These are phyloP conservation scores for zebrafish (Danio rerio) DNA, from an alignment of 2,113 vertebrate species.

Conservation along the genomic window GRCz12tu NC_133189.1:31095001-31095500, in stretches of 20 bases:
- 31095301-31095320: slow-evolving; percentile 48
- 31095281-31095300: slow-evolving; percentile 52
- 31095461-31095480: background rate
- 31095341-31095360: background rate
- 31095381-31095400: slow-evolving; percentile 18
- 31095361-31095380: background rate
- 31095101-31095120: slow-evolving; percentile 34
- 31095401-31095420: background rate
- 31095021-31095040: slow-evolving; percentile 53
- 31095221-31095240: slow-evolving; percentile 61
- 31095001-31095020: slow-evolving; percentile 55
- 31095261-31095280: slow-evolving; percentile 66
- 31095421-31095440: background rate
- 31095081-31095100: slow-evolving; percentile 52
- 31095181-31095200: slow-evolving; percentile 60
- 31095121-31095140: slow-evolving; percentile 41
- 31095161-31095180: slow-evolving; percentile 64
- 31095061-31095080: slow-evolving; percentile 62
- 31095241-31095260: slow-evolving; percentile 74
- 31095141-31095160: slow-evolving; percentile 61
- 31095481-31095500: background rate
- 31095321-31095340: slow-evolving; percentile 15
- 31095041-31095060: slow-evolving; percentile 52
- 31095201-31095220: slow-evolving; percentile 64
- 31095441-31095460: background rate